Evolutionary conservation across 2,797 vertebrate genomes (phyloP), one percentile per base, ranked within the genome.

Genomic region (Falco rusticolus): DNA sequence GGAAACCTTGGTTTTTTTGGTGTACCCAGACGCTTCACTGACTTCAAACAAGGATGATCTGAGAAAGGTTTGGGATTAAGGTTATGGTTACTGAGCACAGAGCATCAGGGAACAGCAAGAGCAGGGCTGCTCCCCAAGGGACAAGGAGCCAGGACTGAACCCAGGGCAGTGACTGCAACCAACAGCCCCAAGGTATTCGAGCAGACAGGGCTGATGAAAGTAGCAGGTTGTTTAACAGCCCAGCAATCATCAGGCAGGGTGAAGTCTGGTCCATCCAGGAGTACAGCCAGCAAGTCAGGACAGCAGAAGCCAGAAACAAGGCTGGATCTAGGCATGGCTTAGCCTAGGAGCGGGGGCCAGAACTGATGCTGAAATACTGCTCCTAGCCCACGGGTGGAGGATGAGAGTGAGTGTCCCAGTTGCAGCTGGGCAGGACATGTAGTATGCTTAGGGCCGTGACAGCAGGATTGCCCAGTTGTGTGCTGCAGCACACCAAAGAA

Each of bases 111-210:
- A 6, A 57, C 34, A 76, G 25, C 22, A 71, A n/a, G 13, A 48
- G 14, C 31, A 24, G 15, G 31, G 17, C 18, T 68, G 18, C 3
- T 72, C 25, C 64, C 9, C 13, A 45, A 2, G 10, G 20, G 29
- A 43, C 3, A 1, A 65, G 34, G 39, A 56, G 25, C 16, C 33
- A 47, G 12, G 11, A 33, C 2, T 9, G 33, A 61, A 21, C 20
- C 16, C 3, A 5, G 10, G 10, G 9, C 6, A n/a, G 41, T 22
- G 43, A 54, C n/a, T 13, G 26, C 29, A 51, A 16, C 20, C 20
- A 63, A 6, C 13, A 78, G 31, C 9, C 31, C 65, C 10, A 1
- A 4, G 4, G 3, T 1, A 12, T 5, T 45, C 1, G 1, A 22
- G 33, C 48, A 68, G 59, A 20, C 29, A 68, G 39, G 26, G 21